Conservation (phyloP, 2,888 invertebrate species). For the Oscheius sp. region DNA sequence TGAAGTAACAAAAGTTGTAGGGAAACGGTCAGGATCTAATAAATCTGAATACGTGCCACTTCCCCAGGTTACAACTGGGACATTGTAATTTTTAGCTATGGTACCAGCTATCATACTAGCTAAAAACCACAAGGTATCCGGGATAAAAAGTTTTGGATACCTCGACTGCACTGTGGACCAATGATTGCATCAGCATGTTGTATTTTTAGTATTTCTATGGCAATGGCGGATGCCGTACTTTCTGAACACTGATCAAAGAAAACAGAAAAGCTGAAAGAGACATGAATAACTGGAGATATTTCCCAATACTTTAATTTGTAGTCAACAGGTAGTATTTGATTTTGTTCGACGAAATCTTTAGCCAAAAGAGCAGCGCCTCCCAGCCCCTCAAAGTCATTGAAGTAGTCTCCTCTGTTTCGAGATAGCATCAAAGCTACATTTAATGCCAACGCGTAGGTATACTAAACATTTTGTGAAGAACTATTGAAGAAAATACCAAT, state of each 20-base stretch:
- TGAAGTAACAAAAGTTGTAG: background rate
- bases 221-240: background rate
- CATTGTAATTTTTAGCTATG: slow-evolving; percentile 4
- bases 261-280: slow-evolving; percentile 5
- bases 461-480: background rate
- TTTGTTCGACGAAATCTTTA: background rate
- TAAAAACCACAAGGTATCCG: background rate
- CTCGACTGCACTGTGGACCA: slow-evolving; percentile 16
- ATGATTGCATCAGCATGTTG: slow-evolving; percentile 9
- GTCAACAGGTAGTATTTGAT: slow-evolving; percentile 1
- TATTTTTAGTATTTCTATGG: background rate
- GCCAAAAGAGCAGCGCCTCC: slow-evolving; percentile 23
- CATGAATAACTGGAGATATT: background rate
- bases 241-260: slow-evolving; percentile 26
- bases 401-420: slow-evolving; percentile 1
- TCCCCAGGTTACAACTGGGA: slow-evolving; percentile 18
- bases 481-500: background rate
- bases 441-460: background rate
- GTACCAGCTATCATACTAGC: background rate
- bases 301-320: slow-evolving; percentile 2
- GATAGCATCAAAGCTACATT: slow-evolving; percentile 4
- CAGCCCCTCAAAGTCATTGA: slow-evolving; percentile 19
- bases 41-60: slow-evolving; percentile 14
- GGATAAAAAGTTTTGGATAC: background rate
- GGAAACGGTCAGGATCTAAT: slow-evolving; percentile 6